phyloP scores from a whole-genome alignment of 2,888 invertebrate species.

The Drosophila emarginata region DNA sequence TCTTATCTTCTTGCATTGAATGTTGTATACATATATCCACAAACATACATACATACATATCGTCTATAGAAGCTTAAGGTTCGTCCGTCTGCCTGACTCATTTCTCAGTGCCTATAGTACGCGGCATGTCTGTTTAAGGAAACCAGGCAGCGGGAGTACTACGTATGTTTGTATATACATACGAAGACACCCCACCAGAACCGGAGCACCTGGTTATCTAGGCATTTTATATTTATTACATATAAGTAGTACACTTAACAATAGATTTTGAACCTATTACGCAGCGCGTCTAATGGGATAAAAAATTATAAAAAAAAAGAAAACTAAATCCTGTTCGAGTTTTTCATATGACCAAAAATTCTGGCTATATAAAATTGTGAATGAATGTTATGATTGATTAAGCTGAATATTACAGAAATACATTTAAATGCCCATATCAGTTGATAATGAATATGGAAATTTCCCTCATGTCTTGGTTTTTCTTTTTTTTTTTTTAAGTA shows the following conservation, averaged over 20 bases:
- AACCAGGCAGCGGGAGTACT: neutral
- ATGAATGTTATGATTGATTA: neutral
- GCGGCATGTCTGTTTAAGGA: neutral
- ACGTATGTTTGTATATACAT: neutral
- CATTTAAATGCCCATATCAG: too few species aligned
- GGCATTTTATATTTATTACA: neutral
- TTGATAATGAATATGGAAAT: too few species aligned
- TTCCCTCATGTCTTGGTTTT: too few species aligned
- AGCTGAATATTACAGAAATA: neutral
- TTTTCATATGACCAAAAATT: neutral
- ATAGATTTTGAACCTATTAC: neutral
- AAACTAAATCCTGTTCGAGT: neutral
- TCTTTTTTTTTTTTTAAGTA: too few species aligned
- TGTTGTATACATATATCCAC: conserved; percentile 22
- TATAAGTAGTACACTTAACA: neutral
- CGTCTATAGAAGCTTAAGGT: neutral
- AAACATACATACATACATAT: conserved; percentile 7
- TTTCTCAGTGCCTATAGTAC: neutral
- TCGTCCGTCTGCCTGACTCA: conserved; percentile 1
- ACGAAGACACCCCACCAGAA: too few species aligned
- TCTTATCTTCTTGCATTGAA: conserved; percentile 67
- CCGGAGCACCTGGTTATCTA: neutral
- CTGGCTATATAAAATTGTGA: neutral
- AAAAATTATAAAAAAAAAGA: neutral
- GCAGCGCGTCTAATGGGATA: neutral